phyloP scores from a whole-genome alignment of 2,888 invertebrate genomes.

The Dastarcus helophoroides region DNA sequence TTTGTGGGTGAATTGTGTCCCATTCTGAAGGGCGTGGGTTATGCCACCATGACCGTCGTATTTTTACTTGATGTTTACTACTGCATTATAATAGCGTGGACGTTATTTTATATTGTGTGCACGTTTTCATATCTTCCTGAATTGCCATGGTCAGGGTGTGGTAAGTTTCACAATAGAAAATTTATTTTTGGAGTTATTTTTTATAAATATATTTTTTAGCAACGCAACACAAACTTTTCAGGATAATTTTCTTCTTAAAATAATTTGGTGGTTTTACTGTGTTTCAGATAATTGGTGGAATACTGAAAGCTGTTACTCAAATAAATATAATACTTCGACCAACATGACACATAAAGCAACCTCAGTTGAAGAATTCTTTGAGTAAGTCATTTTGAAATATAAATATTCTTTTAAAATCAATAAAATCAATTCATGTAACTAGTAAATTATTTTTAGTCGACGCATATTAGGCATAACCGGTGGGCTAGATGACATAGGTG shows the following conservation, averaged over 20 bases:
- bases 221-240: too few relatives aligned
- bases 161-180: constrained; percentile 39
- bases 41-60: constrained; percentile 64
- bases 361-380: constrained; percentile 48
- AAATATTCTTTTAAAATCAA: background rate
- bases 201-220: too few relatives aligned
- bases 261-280: too few relatives aligned
- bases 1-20: constrained; percentile 47
- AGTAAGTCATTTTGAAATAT: constrained; percentile 34
- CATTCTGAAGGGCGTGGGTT: constrained; percentile 54
- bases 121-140: constrained; percentile 45
- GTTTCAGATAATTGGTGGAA: constrained; percentile 56
- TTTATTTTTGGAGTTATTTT: too few relatives aligned
- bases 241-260: too few relatives aligned
- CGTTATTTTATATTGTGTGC: constrained; percentile 55
- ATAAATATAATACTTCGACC: constrained; percentile 11
- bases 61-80: constrained; percentile 67
- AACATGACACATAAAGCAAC: too few relatives aligned
- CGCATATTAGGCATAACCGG: constrained; percentile 50
- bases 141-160: constrained; percentile 53
- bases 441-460: constrained; percentile 32
- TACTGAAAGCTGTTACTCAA: constrained; percentile 40
- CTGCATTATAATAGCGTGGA: constrained; percentile 67
- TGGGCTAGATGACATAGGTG: constrained; percentile 50
- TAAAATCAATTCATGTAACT: background rate